Base-by-base conservation (phyloP, 2,113 vertebrate genomes). In the Periophthalmodon schlosseri region DNA sequence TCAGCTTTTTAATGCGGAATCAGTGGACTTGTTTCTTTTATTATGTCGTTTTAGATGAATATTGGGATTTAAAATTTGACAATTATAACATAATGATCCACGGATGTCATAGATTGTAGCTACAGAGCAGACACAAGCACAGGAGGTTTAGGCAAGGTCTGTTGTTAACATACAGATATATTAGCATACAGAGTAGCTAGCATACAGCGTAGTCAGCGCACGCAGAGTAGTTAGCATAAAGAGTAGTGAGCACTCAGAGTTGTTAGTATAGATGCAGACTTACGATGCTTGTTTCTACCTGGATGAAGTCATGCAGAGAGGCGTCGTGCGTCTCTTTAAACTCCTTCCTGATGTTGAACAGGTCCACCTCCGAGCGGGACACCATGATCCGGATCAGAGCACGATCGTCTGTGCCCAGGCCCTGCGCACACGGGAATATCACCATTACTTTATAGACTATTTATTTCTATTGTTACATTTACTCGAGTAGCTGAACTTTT, bases 361-460 rank as follows among this genome's bases (percentile, higher is more conserved):
- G 93, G 90, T 99, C 98, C 0, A 93, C 90, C 88, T 99, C 98
- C 0, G 95, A 95, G 44, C 97, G 95, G 75, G 98, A 99, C 67
- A 99, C 91, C 94, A 99, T 96, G 89, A 99, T 95, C 68, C 98
- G 93, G 82, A 95, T 98, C 70, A 99, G 93, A 0, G 96, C 97
- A 84, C 95, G 94, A 89, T 99, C 97, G 0, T 99, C 98, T 0
- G 98, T 99, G 58, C 98, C 98, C 0, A 95, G 93, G 13, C 98
- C 98, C 98, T 99, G 88, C 12, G 3, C 28, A 28, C 28, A 28
- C 28, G 28, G 28, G 3, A 28, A 28, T 28, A 28, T 28, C 28
- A 28, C 2, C 2, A 28, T 28, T 28, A 28, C 28, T 28, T 28
- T 28, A 28, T 28, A 28, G 28, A 28, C 28, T 28, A 28, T 28